Evolutionary conservation across 2,888 invertebrate species (phyloP).

Genomic region (Bombylius major): DNA sequence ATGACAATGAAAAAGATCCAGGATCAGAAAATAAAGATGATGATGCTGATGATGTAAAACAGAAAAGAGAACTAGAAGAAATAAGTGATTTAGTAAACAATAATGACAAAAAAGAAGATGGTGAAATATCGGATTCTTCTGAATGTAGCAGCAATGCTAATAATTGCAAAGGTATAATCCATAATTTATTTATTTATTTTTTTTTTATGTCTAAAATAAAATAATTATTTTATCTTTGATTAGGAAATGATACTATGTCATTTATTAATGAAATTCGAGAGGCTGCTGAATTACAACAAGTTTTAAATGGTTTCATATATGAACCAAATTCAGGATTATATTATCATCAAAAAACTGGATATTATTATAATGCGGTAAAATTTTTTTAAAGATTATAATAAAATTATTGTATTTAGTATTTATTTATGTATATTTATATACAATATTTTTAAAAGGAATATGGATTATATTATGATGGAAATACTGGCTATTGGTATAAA

Average conservation of each 20-base stretch:
- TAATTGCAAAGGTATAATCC: no score
- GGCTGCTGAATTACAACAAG: constrained; percentile 56
- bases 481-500: constrained; percentile 36
- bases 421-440: no score
- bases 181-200: no score
- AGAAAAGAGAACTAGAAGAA: no score
- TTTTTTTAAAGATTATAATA: no score
- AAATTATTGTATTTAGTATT: no score
- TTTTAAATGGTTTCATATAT: constrained; percentile 69
- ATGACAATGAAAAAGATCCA: no score
- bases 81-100: no score
- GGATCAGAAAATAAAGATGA: background rate
- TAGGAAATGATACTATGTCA: background rate
- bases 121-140: background rate
- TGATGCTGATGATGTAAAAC: background rate
- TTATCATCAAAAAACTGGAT: constrained; percentile 77
- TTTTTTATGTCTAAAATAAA: no score
- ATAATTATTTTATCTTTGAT: no score
- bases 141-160: no score
- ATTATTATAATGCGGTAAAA: constrained; percentile 77
- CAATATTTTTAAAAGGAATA: background rate
- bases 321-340: constrained; percentile 79
- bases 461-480: constrained; percentile 33
- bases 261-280: background rate
- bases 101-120: background rate